Evolutionary conservation across 2,113 vertebrate species (phyloP).

Genomic region (Aythya baeri): DNA sequence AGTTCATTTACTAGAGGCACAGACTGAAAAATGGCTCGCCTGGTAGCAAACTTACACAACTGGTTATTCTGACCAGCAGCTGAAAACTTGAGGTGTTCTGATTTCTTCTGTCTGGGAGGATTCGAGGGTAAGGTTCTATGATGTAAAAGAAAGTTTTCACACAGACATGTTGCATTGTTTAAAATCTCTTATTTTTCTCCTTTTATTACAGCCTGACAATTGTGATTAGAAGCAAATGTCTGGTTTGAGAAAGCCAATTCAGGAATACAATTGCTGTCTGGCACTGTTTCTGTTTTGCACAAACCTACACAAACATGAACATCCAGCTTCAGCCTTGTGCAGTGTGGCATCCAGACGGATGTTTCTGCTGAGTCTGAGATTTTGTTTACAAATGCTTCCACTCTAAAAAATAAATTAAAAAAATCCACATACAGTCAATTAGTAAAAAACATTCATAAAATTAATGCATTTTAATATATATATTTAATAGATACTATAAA

Average conservation of each 20-base stretch:
- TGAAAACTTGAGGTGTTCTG: not conserved
- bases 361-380: not conserved
- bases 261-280: not conserved
- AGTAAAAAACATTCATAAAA: not conserved
- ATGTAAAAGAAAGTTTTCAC: not conserved
- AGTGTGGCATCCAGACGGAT: not conserved
- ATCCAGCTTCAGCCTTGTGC: not conserved
- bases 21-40: not conserved
- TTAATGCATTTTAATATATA: not conserved
- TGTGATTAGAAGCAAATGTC: conserved; percentile 4
- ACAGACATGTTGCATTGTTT: not conserved
- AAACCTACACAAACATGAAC: not conserved
- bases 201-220: not conserved
- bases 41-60: not conserved
- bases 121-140: not conserved
- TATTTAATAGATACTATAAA: not conserved
- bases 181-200: not conserved
- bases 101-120: not conserved
- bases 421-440: not conserved
- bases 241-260: not conserved
- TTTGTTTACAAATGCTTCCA: not conserved
- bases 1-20: not conserved
- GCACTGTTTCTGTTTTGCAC: not conserved
- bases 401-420: not conserved
- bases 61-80: not conserved